A percentile compares a stretch with the other conserved stretches of the same genome.
These are phyloP conservation scores for Parambassis ranga DNA, from an alignment of 2,797 vertebrate species.

Conservation along the genomic window DNA sequence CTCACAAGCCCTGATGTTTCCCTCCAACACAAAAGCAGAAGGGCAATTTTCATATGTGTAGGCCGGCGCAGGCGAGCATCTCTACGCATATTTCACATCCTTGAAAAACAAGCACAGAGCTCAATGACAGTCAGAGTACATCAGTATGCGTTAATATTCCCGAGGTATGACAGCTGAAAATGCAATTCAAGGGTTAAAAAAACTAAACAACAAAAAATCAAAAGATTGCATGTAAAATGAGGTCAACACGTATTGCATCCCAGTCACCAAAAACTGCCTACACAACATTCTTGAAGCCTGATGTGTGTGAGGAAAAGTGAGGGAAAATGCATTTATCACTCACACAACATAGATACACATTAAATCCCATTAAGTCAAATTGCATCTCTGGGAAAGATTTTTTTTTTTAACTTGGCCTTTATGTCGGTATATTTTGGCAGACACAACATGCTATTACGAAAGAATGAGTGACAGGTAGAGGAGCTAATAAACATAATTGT, in stretches of 20 bases:
- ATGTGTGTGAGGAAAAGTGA: background rate
- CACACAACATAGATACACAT: no score
- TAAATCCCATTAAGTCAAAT: no score
- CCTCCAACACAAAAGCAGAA: conserved; percentile 36
- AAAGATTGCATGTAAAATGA: background rate
- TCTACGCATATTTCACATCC: conserved; percentile 4
- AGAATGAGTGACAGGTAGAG: conserved; percentile 53
- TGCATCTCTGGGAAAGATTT: background rate
- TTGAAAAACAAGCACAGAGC: background rate
- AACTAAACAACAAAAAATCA: no score
- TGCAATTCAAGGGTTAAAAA: no score
- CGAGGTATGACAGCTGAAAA: background rate
- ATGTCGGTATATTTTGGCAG: conserved; percentile 8
- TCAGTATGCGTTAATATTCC: background rate
- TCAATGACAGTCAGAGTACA: background rate
- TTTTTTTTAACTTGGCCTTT: background rate
- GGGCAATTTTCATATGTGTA: conserved; percentile 41
- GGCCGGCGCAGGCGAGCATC: conserved; percentile 33
- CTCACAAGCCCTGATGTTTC: conserved; percentile 17
- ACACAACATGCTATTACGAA: conserved; percentile 30
- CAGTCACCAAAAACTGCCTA: background rate
- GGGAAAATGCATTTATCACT: no score
- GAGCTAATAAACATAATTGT: conserved; percentile 62
- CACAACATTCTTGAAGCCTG: background rate
- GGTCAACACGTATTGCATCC: background rate